These are phyloP conservation scores for Forbesichthys papilliferus DNA, from an alignment of 2,113 vertebrate genomes.

Conservation along the genomic window DNA sequence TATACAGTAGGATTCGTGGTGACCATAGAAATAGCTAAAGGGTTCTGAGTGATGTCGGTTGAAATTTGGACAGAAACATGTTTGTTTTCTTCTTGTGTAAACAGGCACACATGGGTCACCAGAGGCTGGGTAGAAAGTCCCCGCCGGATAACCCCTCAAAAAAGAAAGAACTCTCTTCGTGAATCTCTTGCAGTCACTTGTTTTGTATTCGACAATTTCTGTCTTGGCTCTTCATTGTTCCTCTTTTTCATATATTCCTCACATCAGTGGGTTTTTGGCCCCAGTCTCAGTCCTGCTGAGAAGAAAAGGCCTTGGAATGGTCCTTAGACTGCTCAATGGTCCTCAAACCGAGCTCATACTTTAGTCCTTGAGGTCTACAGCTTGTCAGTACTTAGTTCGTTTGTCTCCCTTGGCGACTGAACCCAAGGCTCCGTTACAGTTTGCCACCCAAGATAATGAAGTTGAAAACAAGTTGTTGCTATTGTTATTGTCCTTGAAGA, in stretches of 20 bases:
- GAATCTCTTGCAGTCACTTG: conserved; percentile 26
- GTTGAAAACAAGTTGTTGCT: conserved; percentile 77
- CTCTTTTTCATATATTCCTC: conserved; percentile 44
- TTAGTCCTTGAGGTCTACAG: conserved; percentile 79
- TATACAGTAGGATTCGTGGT: conserved; percentile 93
- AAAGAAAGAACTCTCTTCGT: conserved; percentile 26
- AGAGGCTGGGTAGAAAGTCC: conserved; percentile 76
- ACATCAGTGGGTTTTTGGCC: conserved; percentile 62
- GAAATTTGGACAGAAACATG: conserved; percentile 87
- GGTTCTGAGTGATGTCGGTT: conserved; percentile 90
- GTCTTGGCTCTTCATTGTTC: conserved; percentile 11
- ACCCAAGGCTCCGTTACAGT: conserved; percentile 82
- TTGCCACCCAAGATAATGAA: conserved; percentile 89
- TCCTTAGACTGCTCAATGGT: conserved; percentile 37
- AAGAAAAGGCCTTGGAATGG: conserved; percentile 76
- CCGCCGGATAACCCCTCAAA: conserved; percentile 75
- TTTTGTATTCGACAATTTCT: conserved; percentile 54
- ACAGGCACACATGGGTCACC: conserved; percentile 97
- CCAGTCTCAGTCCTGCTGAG: conserved; percentile 98
- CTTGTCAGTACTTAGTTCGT: conserved; percentile 73
- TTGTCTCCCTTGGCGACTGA: conserved; percentile 78
- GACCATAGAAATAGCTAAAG: conserved; percentile 96
- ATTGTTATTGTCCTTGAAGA: conserved; percentile 49
- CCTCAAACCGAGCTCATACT: neutral
- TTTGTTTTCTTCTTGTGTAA: conserved; percentile 82